Percentiles rank a stretch among this genome's conserved stretches.
phyloP scores from a whole-genome alignment of 2,888 invertebrate species.

The Dryocosmus kuriphilus region DNA sequence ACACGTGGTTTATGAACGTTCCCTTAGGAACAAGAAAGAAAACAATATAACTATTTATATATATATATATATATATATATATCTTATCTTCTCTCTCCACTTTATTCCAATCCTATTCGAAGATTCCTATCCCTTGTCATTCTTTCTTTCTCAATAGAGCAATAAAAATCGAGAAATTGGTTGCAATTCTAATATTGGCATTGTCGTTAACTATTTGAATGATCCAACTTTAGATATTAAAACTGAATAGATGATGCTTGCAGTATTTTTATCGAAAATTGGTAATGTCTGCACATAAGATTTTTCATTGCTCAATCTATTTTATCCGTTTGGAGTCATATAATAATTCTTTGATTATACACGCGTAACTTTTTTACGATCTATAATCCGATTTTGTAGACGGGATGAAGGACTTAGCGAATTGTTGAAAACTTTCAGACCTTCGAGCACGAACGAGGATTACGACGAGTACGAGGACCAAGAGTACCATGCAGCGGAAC shows the following conservation, averaged over 20 bases:
- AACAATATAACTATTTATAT: too few species aligned
- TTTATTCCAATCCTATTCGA: too few species aligned
- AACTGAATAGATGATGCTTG: not conserved
- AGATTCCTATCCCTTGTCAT: too few species aligned
- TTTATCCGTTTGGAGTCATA: not conserved
- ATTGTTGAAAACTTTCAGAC: constrained; percentile 72
- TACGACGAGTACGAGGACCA: constrained; percentile 84
- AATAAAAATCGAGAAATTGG: too few species aligned
- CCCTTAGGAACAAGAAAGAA: too few species aligned
- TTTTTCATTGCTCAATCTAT: not conserved
- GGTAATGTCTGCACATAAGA: not conserved
- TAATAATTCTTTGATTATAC: constrained; percentile 14
- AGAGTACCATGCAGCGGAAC: constrained; percentile 87
- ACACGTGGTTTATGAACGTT: too few species aligned
- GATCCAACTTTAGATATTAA: not conserved
- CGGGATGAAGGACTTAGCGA: not conserved
- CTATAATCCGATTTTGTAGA: not conserved
- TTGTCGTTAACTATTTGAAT: not conserved
- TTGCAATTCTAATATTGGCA: not conserved
- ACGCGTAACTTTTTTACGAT: constrained; percentile 12
- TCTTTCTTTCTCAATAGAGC: too few species aligned
- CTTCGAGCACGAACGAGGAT: constrained; percentile 84
- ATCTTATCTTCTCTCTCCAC: too few species aligned
- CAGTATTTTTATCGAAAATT: constrained; percentile 3
- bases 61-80: too few species aligned